Base-by-base conservation (phyloP, 1,140 invertebrate genomes). In the Sipha flava region DNA sequence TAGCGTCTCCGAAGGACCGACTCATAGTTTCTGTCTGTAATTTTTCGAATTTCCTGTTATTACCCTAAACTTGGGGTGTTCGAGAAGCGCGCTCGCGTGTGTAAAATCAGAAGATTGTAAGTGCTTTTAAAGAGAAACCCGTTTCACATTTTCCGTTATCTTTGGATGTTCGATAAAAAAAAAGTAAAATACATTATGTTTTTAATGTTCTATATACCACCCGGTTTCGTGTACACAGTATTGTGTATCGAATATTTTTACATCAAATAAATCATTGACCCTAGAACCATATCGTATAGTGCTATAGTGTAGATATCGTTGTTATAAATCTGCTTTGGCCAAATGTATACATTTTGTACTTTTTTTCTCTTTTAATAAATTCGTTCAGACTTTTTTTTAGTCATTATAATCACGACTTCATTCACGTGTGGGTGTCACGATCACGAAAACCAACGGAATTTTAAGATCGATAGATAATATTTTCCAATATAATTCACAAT, bases 1-100 rank as follows among this genome's bases (percentile, higher is more conserved):
- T 43, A 68, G 37, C 64, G 37, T 66, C 34, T 62, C 7, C 31
- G 31, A 62, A 34, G 59, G 34, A 62, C 57, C 29, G n/a, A 62
- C 59, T 66, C 37, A 66, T 66, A 66, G 62, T 66, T 66, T 66
- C 37, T 66, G 62, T 66, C 12, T 66, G 62, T 66, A 66, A 66
- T 66, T 66, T 66, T 66, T 66, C 37, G 62, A 40, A 66, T 66
- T 66, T 66, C 62, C 62, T 66, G 62, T 40, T 37, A 43, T 66
- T 21, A 66, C 37, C 34, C 23, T 34, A 62, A 34, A 62, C 59
- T n/a, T 31, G 9, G 59, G 18, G 59, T 62, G 59, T 62, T 62
- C 59, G 14, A 37, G 34, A 34, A 62, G 21, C 16, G 59, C 29
- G 31, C 59, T n/a, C n/a, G n/a, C n/a, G n/a, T n/a, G n/a, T n/a